These are phyloP conservation scores for Camptogramma bilineatum DNA, from an alignment of 2,888 invertebrate genomes.

Conservation along the genomic window DNA sequence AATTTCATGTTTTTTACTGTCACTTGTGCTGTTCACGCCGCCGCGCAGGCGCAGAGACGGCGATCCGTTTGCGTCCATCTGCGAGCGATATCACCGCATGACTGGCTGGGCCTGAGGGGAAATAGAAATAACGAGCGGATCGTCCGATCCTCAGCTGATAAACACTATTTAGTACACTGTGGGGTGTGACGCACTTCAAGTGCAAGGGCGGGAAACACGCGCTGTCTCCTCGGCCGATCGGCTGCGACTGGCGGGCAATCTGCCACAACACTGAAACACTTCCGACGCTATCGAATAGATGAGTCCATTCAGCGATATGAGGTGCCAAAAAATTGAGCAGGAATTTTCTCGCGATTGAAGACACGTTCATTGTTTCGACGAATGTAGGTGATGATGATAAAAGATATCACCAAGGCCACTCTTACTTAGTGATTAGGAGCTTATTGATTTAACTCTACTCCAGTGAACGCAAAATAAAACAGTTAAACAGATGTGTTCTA, in stretches of 20 bases:
- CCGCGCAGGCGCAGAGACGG: slow-evolving; percentile 82
- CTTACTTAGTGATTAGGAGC: neutral
- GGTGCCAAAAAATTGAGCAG: slow-evolving; percentile 30
- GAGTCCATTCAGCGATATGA: slow-evolving; percentile 30
- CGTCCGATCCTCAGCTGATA: slow-evolving; percentile 49
- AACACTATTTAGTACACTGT: slow-evolving; percentile 33
- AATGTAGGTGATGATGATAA: slow-evolving; percentile 13
- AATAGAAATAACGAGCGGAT: slow-evolving; percentile 20
- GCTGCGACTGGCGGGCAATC: slow-evolving; percentile 46
- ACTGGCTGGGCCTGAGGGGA: slow-evolving; percentile 56
- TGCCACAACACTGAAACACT: slow-evolving; percentile 54
- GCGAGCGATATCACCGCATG: slow-evolving; percentile 71
- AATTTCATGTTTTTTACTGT: slow-evolving; percentile 81
- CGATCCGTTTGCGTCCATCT: slow-evolving; percentile 78
- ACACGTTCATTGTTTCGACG: slow-evolving; percentile 18
- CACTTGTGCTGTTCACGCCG: slow-evolving; percentile 67
- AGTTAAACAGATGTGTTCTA: no score
- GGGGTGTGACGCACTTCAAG: slow-evolving; percentile 54
- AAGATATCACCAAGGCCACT: slow-evolving; percentile 20
- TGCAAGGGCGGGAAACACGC: slow-evolving; percentile 46
- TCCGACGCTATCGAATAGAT: slow-evolving; percentile 41
- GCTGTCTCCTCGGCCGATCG: slow-evolving; percentile 26
- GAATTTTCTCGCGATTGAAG: slow-evolving; percentile 28
- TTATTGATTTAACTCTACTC: neutral
- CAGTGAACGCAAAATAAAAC: neutral